phyloP scores from a whole-genome alignment of 53 echinoderm and acorn worm species.

The Stichopus horrens region DNA sequence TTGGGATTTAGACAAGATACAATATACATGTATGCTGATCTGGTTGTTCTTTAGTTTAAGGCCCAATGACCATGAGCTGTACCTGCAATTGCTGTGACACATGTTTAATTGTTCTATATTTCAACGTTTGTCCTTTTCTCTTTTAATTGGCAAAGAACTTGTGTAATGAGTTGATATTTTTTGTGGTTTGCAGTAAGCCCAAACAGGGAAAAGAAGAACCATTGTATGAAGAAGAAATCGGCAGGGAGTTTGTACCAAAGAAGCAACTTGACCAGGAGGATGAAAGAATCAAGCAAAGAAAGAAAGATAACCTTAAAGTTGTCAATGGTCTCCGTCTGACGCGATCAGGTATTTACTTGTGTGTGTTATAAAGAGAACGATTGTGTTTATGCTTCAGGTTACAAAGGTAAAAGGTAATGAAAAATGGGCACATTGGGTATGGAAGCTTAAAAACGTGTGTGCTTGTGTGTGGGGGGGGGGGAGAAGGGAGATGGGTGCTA shows the following conservation, averaged over 20 bases:
- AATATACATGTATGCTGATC: too few species aligned
- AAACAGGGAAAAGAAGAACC: slow-evolving; percentile 11
- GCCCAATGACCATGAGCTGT: too few species aligned
- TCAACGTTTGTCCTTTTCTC: too few species aligned
- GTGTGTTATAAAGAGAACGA: neutral
- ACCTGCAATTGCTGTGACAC: too few species aligned
- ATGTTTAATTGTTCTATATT: too few species aligned
- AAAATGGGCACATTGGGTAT: neutral
- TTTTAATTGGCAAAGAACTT: too few species aligned
- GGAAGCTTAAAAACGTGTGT: slow-evolving; percentile 3
- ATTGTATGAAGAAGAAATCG: slow-evolving; percentile 52
- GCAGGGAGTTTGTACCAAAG: slow-evolving; percentile 64
- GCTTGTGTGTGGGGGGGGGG: too few species aligned
- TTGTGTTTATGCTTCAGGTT: neutral
- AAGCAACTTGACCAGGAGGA: slow-evolving; percentile 47
- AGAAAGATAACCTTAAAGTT: slow-evolving; percentile 54
- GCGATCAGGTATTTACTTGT: slow-evolving; percentile 61
- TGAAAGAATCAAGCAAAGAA: slow-evolving; percentile 32
- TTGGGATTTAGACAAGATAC: too few species aligned
- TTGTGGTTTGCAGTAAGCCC: neutral
- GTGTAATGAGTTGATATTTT: too few species aligned
- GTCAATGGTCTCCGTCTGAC: slow-evolving; percentile 65
- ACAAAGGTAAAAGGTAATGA: slow-evolving; percentile 42
- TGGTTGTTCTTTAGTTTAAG: too few species aligned
- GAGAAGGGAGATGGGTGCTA: too few species aligned